Evolutionary conservation across 2,113 vertebrate genomes (phyloP).

Genomic region (Cebidichthys violaceus): DNA sequence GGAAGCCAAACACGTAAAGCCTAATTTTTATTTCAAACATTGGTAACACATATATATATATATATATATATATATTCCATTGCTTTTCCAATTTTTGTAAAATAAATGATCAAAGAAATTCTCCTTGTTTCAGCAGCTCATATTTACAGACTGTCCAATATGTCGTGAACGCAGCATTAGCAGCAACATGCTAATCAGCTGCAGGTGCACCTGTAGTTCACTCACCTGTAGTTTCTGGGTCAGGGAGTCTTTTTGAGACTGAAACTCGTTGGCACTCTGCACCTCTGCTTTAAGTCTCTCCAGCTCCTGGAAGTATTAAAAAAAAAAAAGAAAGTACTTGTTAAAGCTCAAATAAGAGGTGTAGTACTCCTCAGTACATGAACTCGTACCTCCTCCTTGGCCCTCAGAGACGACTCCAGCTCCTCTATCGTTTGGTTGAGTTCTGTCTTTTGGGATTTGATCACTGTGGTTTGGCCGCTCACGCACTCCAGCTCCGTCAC

Average conservation of each 20-base stretch:
- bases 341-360: background rate
- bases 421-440: constrained; percentile 97
- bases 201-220: background rate
- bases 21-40: too few relatives aligned
- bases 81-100: too few relatives aligned
- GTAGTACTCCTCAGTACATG: too few relatives aligned
- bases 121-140: background rate
- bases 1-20: too few relatives aligned
- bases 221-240: constrained; percentile 91
- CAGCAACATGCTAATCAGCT: background rate
- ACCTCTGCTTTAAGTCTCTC: constrained; percentile 94
- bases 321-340: background rate
- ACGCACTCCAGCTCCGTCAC: constrained; percentile 98
- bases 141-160: background rate
- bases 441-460: constrained; percentile 95
- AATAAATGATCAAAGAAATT: too few relatives aligned
- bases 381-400: constrained; percentile 91
- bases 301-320: constrained; percentile 86
- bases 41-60: too few relatives aligned
- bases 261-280: constrained; percentile 91
- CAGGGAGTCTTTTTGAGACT: constrained; percentile 90
- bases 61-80: too few relatives aligned
- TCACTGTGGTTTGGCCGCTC: constrained; percentile 92
- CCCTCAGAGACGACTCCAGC: constrained; percentile 89
- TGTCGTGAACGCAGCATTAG: background rate